Conservation (phyloP, 2,113 vertebrate genomes). For the Zingel zingel region DNA sequence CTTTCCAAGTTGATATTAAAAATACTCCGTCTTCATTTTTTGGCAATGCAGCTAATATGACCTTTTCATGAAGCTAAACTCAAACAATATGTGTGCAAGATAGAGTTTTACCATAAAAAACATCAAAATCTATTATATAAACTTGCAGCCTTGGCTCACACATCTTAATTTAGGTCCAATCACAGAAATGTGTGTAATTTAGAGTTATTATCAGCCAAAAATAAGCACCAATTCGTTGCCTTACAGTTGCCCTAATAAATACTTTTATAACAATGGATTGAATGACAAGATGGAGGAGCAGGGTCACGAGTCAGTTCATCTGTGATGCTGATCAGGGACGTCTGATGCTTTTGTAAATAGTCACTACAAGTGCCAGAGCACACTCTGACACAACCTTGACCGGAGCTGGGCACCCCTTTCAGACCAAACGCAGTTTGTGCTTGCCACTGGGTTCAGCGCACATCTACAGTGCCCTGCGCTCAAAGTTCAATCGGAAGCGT, state of each 20-base stretch:
- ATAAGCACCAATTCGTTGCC: neutral
- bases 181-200: neutral
- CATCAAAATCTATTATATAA: conserved; percentile 24
- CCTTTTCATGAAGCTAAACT: conserved; percentile 13
- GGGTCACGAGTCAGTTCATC: too few relatives aligned
- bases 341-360: too few relatives aligned
- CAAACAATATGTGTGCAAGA: conserved; percentile 11
- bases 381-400: too few relatives aligned
- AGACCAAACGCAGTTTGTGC: too few relatives aligned
- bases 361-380: too few relatives aligned
- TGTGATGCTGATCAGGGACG: too few relatives aligned
- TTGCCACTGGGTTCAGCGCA: too few relatives aligned
- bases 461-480: too few relatives aligned
- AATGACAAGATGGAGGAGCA: too few relatives aligned
- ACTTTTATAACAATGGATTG: neutral
- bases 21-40: conserved; percentile 6
- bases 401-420: too few relatives aligned
- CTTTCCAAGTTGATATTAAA: conserved; percentile 38
- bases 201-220: conserved; percentile 1
- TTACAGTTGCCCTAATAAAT: neutral
- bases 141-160: neutral
- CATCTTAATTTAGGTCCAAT: neutral
- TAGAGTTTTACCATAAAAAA: neutral
- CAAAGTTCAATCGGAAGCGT: too few relatives aligned
- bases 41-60: conserved; percentile 10